Evolutionary conservation across 2,888 invertebrate genomes (phyloP).

Genomic region (Nomada lathburiana): DNA sequence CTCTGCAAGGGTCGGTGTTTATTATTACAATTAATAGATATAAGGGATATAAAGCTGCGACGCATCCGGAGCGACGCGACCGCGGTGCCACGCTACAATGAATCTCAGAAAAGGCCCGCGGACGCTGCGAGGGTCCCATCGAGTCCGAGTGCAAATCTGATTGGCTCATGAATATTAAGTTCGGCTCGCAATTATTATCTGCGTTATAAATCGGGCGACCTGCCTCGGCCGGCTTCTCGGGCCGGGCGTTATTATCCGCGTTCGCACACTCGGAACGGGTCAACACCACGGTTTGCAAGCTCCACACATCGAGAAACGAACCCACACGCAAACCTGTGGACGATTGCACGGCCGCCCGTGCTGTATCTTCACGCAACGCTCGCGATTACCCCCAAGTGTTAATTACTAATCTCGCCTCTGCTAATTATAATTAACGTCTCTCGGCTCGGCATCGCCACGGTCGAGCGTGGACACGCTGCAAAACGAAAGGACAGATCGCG

Average conservation of each 20-base stretch:
- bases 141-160: conserved; percentile 83
- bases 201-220: conserved; percentile 84
- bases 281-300: conserved; percentile 21
- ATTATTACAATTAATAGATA: no score
- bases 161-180: conserved; percentile 85
- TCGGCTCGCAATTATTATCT: conserved; percentile 84
- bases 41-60: background rate
- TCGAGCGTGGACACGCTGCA: conserved; percentile 47
- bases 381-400: conserved; percentile 82
- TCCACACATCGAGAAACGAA: conserved; percentile 22
- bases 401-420: conserved; percentile 83
- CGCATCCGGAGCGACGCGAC: conserved; percentile 8
- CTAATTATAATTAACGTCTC: conserved; percentile 84
- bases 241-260: conserved; percentile 74
- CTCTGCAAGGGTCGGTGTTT: no score
- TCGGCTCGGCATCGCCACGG: conserved; percentile 68
- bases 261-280: conserved; percentile 53
- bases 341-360: conserved; percentile 19
- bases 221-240: conserved; percentile 68
- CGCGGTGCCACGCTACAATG: conserved; percentile 68
- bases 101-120: conserved; percentile 74
- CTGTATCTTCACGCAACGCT: conserved; percentile 67
- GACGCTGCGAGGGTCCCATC: conserved; percentile 77
- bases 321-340: conserved; percentile 39
- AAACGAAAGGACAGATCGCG: conserved; percentile 71